These are phyloP conservation scores for Leptopilina boulardi DNA, from an alignment of 1,140 invertebrate species.

Conservation along the genomic window DNA sequence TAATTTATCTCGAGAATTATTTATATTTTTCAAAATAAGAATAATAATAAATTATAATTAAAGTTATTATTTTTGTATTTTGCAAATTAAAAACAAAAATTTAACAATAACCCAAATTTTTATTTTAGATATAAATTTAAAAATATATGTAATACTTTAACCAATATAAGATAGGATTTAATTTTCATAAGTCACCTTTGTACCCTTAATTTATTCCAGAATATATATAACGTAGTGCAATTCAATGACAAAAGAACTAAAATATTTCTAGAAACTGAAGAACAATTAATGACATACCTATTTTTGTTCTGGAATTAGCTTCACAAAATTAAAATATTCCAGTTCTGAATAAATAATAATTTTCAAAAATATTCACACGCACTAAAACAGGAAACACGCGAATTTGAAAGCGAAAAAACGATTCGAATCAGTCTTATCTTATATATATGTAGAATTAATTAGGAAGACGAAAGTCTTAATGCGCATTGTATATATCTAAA, in stretches of 20 bases:
- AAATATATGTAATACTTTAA: too few species aligned
- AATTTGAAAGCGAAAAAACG: conserved; percentile 41
- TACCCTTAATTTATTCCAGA: neutral
- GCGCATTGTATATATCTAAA: conserved; percentile 10
- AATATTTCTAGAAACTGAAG: neutral
- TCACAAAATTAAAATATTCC: neutral
- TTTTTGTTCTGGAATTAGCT: neutral
- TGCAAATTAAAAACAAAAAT: too few species aligned
- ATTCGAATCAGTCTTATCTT: conserved; percentile 32
- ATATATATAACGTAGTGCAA: neutral
- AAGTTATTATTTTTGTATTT: too few species aligned
- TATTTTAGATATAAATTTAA: too few species aligned
- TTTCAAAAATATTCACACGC: neutral
- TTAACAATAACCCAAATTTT: too few species aligned
- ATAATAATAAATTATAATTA: too few species aligned
- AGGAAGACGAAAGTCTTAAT: conserved; percentile 15
- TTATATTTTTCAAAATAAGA: too few species aligned
- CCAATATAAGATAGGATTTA: too few species aligned
- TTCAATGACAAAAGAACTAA: neutral
- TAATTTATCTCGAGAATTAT: too few species aligned
- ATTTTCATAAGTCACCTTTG: neutral
- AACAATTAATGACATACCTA: neutral
- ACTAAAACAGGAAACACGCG: conserved; percentile 27
- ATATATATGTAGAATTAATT: neutral
- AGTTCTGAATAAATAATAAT: neutral